Percentiles rank a stretch among this genome's conserved stretches.
These are phyloP conservation scores for Rhea americana DNA, from an alignment of 2,113 vertebrate genomes.

Conservation along the genomic window DNA sequence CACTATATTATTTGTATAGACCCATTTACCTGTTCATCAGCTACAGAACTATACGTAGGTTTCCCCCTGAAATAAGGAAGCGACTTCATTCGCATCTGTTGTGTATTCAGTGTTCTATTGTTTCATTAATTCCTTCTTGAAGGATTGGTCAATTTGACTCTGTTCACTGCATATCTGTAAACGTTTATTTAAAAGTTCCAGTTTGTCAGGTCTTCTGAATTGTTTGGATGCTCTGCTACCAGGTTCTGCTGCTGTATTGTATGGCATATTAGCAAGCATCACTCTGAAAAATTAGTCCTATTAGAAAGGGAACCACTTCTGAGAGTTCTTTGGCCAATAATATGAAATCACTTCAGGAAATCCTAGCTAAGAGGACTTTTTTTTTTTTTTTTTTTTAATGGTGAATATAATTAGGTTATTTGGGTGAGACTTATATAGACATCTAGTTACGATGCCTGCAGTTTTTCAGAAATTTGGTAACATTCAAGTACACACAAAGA, in stretches of 20 bases:
- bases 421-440: neutral
- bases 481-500: fast-evolving
- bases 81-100: neutral
- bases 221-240: neutral
- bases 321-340: neutral
- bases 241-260: neutral
- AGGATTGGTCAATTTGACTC: neutral
- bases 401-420: neutral
- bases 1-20: neutral
- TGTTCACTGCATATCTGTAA: neutral
- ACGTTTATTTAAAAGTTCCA: neutral
- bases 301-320: neutral
- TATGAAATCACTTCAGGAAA: neutral
- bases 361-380: neutral
- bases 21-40: neutral
- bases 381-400: neutral
- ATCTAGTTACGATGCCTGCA: neutral
- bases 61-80: neutral
- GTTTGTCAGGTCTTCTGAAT: neutral
- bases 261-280: neutral
- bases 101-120: neutral
- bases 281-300: neutral
- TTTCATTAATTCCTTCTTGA: neutral
- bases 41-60: neutral
- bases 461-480: neutral